Evolutionary conservation across 1,140 invertebrate genomes (phyloP).

Genomic region (Drosophila auraria): DNA sequence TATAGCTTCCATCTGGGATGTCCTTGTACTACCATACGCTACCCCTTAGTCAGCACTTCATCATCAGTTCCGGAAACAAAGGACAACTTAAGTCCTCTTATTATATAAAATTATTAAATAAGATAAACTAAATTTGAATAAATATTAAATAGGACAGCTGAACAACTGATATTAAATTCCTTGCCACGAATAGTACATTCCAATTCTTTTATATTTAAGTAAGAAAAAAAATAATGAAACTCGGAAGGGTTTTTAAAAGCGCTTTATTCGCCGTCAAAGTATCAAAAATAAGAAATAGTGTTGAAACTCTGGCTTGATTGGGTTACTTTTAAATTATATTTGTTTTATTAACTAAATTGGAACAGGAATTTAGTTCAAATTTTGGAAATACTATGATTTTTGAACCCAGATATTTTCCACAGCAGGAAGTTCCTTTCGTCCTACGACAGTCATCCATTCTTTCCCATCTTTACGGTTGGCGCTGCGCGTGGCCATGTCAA

Average conservation of each 20-base stretch:
- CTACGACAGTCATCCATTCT: slow-evolving; percentile 15
- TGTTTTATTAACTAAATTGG: too few species aligned
- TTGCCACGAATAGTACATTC: too few species aligned
- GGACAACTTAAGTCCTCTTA: too few species aligned
- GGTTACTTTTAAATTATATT: not conserved
- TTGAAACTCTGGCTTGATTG: too few species aligned
- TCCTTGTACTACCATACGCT: too few species aligned
- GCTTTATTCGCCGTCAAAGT: too few species aligned
- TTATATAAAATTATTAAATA: not conserved
- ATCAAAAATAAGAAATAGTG: too few species aligned
- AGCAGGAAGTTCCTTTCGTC: not conserved
- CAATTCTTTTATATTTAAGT: too few species aligned
- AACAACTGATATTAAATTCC: too few species aligned
- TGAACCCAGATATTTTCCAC: not conserved
- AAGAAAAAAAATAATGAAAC: too few species aligned
- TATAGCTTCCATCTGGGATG: not conserved
- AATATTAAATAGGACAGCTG: not conserved
- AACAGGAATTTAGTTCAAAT: too few species aligned
- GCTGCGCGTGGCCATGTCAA: slow-evolving; percentile 72
- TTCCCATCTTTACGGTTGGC: slow-evolving; percentile 3
- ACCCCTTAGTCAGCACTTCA: not conserved
- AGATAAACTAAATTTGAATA: too few species aligned
- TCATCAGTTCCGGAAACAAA: not conserved
- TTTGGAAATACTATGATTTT: not conserved
- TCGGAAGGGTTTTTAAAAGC: not conserved